Percentiles rank a stretch among this genome's conserved stretches.
phyloP scores from a whole-genome alignment of 2,113 vertebrate genomes.

The Chionodraco myersi region DNA sequence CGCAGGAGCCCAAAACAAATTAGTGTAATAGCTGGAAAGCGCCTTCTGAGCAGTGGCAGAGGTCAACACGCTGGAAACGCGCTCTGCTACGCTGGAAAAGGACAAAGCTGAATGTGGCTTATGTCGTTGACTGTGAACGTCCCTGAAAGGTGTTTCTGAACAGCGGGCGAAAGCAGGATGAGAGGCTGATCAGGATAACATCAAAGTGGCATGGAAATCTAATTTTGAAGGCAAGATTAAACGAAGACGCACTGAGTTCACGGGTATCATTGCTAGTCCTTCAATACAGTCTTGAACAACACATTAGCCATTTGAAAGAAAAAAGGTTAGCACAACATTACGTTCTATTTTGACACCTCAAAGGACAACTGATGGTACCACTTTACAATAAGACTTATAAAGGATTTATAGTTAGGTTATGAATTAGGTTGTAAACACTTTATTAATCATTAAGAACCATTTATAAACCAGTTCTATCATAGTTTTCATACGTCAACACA shows the following conservation, averaged over 20 bases:
- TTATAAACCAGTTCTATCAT: too few species aligned
- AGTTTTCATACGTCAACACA: too few species aligned
- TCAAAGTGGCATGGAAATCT: constrained; percentile 25
- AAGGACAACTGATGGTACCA: too few species aligned
- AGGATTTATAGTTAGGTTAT: too few species aligned
- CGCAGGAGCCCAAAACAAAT: constrained; percentile 66
- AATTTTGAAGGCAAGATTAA: neutral
- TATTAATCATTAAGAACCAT: too few species aligned
- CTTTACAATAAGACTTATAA: too few species aligned
- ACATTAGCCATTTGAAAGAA: too few species aligned
- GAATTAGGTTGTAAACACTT: too few species aligned
- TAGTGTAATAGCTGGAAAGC: constrained; percentile 68
- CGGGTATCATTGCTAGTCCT: neutral
- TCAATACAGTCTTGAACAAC: neutral
- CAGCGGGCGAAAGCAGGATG: constrained; percentile 10
- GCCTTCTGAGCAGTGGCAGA: constrained; percentile 61
- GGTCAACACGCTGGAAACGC: constrained; percentile 59
- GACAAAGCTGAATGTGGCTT: constrained; percentile 39
- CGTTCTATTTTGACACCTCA: too few species aligned
- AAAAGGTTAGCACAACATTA: too few species aligned
- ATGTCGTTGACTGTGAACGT: constrained; percentile 5
- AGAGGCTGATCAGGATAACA: constrained; percentile 18
- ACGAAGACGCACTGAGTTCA: neutral
- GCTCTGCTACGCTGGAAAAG: constrained; percentile 38
- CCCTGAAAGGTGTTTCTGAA: constrained; percentile 15